Evolutionary conservation across 2,797 vertebrate genomes (phyloP), one percentile per base, ranked within the genome.

Genomic region (Capromys pilorides): DNA sequence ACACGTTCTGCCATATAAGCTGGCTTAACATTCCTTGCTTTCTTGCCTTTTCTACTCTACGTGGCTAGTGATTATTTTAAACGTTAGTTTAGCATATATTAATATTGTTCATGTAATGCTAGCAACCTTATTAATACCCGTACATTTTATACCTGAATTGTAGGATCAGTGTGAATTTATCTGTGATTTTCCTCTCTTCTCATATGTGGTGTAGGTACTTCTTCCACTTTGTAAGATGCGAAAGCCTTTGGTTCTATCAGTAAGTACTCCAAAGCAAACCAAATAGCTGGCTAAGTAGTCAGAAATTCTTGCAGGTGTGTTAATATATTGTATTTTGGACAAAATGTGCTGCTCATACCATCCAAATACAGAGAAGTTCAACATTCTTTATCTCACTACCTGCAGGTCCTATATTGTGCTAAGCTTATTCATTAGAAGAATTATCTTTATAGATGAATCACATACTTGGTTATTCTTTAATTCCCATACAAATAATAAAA

Each of bases 1-100:
- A 84, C 9, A 24, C 14, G 71, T 85, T 67, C 14, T 49, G 0
- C 9, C 51, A 57, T 77, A n/a, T 41, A 71, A 92, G 31, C 7
- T 88, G 33, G 10, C 10, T 88, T 90, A 81, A 95, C 86, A 80
- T 90, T 90, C 51, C 31, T 80, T 84, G 33, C 80, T 62, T 91
- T 9, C 16, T 91, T 71, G 3, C 6, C 79, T 83, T 88, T 78
- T 49, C n/a, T 19, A 71, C 4, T 75, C 6, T 69, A 54, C 80
- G 31, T 90, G 33, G 1, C 45, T 90, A 75, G 78, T 49, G 82
- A 83, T 91, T 90, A 86, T 92, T 77, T 91, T 67, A 84, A 82
- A 49, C 8, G 13, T 3, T 90, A 2, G 77, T 77, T 4, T 75
- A 36, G 19, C 61, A n/a, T 10, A 86, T 64, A 7, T 77, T 77